Evolutionary conservation across 2,113 vertebrate species (phyloP), one percentile per base, ranked within the genome.

Genomic region (Canis aureus): DNA sequence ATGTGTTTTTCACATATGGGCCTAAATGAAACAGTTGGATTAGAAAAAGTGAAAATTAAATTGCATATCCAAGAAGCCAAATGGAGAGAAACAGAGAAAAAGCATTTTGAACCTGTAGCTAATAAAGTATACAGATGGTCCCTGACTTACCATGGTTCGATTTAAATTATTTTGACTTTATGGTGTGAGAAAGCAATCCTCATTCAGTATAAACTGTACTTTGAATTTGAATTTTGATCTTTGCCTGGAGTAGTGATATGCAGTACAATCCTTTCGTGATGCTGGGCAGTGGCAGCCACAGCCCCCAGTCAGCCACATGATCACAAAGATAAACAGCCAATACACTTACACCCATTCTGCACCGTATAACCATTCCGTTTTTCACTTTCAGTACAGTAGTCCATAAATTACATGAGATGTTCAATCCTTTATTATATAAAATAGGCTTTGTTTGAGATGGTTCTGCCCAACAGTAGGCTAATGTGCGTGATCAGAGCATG

Each of bases 21-120:
- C 81, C 29, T 93, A 89, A 95, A 93, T 88, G 19, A 60, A 98
- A 90, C n/a, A n/a, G 7, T 49, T 94, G 25, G 9, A 55, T 59
- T 96, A 81, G 83, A 84, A 92, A 96, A 80, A 11, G 3, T 93
- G 20, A 96, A 95, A 91, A 55, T 49, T 17, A 97, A 95, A 87
- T 38, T 94, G 53, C 43, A 69, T 78, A 76, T 43, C 78, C 78
- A 92, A 80, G 69, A 97, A 76, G 29, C 38, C 81, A 94, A 92
- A 84, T 51, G 73, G 32, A 85, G 49, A 71, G 29, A 96, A 78
- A 92, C 59, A 59, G 64, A 79, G 32, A 82, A 94, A 96, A 95
- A 23, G 0, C 7, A 96, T 92, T 94, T 81, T 15, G 60, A 97
- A 92, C 27, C 20, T 97, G 67, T 95, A 88, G 76, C 22, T 87